Conservation (phyloP, 2,797 vertebrate species). For the Myoxocephalus aenaeus region DNA sequence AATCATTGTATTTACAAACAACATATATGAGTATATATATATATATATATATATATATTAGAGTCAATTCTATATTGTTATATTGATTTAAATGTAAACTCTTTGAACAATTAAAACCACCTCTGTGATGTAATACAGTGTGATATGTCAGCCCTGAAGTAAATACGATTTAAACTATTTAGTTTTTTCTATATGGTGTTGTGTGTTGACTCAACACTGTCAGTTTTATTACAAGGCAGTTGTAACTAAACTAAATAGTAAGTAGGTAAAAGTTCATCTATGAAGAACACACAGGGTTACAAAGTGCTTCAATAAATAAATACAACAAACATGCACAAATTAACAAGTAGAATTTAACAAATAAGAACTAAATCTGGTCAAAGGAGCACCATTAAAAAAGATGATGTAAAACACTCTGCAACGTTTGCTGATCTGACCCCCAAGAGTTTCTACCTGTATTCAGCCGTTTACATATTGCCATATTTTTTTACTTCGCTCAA, state of each 20-base stretch:
- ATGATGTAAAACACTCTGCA: background rate
- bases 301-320: constrained; percentile 21
- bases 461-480: background rate
- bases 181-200: background rate
- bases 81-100: background rate
- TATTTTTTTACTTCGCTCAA: background rate
- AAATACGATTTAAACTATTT: background rate
- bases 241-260: background rate
- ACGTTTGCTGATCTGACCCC: background rate
- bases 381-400: background rate
- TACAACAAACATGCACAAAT: background rate
- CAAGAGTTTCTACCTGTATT: background rate
- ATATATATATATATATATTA: background rate
- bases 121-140: background rate
- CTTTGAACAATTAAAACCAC: background rate
- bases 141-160: background rate
- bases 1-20: background rate
- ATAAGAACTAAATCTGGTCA: background rate
- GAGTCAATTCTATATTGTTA: background rate
- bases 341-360: background rate
- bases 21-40: no score
- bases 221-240: background rate
- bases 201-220: background rate
- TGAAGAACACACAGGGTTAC: background rate
- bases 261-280: background rate